Evolutionary conservation across 2,797 vertebrate species (phyloP).

Genomic region (Eupleurogrammus muticus): DNA sequence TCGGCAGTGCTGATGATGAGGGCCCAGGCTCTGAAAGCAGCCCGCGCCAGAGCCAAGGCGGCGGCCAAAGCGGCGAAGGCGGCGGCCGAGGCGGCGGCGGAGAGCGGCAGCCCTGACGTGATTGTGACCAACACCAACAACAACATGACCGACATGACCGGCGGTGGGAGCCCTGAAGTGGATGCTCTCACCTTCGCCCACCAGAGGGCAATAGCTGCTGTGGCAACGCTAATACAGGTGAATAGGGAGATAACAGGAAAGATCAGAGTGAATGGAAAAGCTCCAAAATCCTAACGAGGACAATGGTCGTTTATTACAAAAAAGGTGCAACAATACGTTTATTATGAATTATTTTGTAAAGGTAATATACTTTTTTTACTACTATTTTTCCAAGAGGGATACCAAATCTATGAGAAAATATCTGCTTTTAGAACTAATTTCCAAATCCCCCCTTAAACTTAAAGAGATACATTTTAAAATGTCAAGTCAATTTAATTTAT

Average conservation of each 20-base stretch:
- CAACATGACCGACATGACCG: slow-evolving; percentile 40
- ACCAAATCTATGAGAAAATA: too few relatives aligned
- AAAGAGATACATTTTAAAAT: too few relatives aligned
- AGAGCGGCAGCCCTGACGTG: slow-evolving; percentile 72
- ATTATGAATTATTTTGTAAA: too few relatives aligned
- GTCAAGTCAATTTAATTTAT: too few relatives aligned
- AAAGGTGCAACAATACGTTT: too few relatives aligned
- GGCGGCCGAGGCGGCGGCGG: slow-evolving; percentile 75
- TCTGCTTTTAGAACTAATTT: too few relatives aligned
- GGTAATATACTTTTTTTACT: too few relatives aligned
- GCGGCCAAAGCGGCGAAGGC: slow-evolving; percentile 81
- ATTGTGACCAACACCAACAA: slow-evolving; percentile 62
- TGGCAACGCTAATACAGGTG: slow-evolving; percentile 81
- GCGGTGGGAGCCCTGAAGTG: slow-evolving; percentile 56
- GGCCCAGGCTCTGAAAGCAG: slow-evolving; percentile 81
- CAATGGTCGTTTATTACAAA: too few relatives aligned
- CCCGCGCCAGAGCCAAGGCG: slow-evolving; percentile 67
- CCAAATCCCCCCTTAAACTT: too few relatives aligned
- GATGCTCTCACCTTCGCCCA: slow-evolving; percentile 76
- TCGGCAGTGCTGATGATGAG: slow-evolving; percentile 85
- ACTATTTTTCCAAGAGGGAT: too few relatives aligned
- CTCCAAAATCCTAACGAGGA: too few relatives aligned
- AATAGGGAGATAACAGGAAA: background rate
- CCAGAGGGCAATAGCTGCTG: slow-evolving; percentile 81
- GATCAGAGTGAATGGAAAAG: background rate